phyloP scores from a whole-genome alignment of 2,888 invertebrate genomes.

The Temnothorax rugatulus region DNA sequence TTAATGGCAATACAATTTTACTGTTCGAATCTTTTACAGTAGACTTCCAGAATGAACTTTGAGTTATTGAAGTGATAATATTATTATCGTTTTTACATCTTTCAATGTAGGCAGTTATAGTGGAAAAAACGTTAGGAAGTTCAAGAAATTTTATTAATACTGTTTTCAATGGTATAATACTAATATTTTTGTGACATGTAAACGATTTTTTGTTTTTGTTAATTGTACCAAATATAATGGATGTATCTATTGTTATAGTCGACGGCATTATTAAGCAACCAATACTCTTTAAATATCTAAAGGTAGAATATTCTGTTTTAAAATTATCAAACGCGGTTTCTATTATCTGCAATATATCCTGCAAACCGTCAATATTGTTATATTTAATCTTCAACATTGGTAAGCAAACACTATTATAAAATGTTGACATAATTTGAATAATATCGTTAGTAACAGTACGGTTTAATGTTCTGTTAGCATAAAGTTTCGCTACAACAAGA shows the following conservation, averaged over 20 bases:
- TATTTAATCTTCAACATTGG: not conserved
- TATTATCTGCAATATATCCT: not conserved
- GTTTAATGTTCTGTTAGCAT: not conserved
- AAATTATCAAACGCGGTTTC: not conserved
- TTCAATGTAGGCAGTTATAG: too few species aligned
- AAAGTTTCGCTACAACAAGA: not conserved
- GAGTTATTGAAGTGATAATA: too few species aligned
- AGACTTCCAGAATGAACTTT: not conserved
- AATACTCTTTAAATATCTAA: not conserved
- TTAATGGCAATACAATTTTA: not conserved
- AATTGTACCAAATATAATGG: too few species aligned
- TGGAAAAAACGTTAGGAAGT: too few species aligned
- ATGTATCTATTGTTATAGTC: not conserved
- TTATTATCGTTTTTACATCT: too few species aligned
- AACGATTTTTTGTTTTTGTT: not conserved
- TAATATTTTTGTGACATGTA: not conserved
- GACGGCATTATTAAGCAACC: not conserved
- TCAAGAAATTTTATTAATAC: not conserved
- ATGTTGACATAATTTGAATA: not conserved
- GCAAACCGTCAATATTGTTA: not conserved
- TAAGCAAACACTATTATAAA: not conserved
- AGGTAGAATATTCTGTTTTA: not conserved
- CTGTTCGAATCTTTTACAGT: not conserved
- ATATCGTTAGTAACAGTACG: not conserved
- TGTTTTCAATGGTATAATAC: not conserved